phyloP scores from a whole-genome alignment of 1,140 invertebrate species.

The Eupristina koningsbergeri region DNA sequence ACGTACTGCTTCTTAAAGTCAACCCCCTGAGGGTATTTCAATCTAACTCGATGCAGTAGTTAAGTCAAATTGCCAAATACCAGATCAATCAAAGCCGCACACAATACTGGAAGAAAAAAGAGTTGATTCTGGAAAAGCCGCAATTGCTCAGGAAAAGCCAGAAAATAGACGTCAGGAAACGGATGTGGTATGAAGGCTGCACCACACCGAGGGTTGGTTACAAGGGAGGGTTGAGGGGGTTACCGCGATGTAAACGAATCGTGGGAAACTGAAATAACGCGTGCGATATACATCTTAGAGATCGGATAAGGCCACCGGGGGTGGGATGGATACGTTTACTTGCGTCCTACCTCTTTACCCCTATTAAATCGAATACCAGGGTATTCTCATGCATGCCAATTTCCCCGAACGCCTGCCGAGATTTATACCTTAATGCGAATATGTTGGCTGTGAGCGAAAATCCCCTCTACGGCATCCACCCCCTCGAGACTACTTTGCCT shows the following conservation, averaged over 20 bases:
- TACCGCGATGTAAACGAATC: constrained; percentile 6
- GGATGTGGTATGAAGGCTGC: neutral
- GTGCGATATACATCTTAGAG: constrained; percentile 67
- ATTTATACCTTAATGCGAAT: constrained; percentile 68
- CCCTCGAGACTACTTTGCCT: constrained; percentile 40
- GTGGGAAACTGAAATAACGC: constrained; percentile 53
- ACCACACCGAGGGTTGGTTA: neutral
- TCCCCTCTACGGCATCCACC: constrained; percentile 42
- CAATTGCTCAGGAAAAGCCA: neutral
- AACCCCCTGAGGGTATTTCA: neutral
- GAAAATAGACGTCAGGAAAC: neutral
- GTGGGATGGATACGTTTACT: constrained; percentile 63
- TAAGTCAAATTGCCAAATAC: constrained; percentile 30
- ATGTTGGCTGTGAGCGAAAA: constrained; percentile 59
- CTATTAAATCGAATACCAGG: constrained; percentile 71
- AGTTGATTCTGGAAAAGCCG: neutral
- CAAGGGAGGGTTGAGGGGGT: neutral
- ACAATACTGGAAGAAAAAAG: neutral
- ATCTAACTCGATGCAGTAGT: constrained; percentile 22
- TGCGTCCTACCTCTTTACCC: constrained; percentile 60
- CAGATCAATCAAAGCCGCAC: constrained; percentile 5
- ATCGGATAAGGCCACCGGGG: constrained; percentile 64
- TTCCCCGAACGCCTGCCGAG: constrained; percentile 55
- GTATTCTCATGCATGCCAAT: constrained; percentile 72
- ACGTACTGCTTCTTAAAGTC: neutral